Base-by-base conservation (phyloP, 2,888 invertebrate genomes). In the Anorthoa munda region DNA sequence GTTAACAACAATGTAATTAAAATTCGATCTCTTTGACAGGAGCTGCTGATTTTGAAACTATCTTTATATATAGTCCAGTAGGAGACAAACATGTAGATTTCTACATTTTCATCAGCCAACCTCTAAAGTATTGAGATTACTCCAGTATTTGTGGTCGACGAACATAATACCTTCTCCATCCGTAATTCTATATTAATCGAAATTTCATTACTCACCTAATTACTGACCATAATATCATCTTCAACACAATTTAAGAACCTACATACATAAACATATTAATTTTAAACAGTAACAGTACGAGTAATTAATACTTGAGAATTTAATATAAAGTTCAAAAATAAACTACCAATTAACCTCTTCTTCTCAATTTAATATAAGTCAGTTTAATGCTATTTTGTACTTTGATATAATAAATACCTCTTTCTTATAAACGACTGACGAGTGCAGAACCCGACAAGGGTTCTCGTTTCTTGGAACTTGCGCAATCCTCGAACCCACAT, bases 371-470 rank as follows among this genome's bases (percentile, higher is more conserved):
- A 66, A 59, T 51, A 51, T 51, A 39, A 17, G 51, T 58, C 13
- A 1, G 17, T 68, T 72, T 77, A 51, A 46, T 65, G 23, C 56
- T 64, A 51, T 67, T 75, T 63, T 56, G 46, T 76, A 61, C 59
- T 56, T 68, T 60, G 58, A 17, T 68, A 39, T 51, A 82, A 66
- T 72, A 66, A 45, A 53, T 46, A 26, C 56, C 48, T 61, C 48
- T 66, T 67, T 56, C 53, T 68, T 71, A 53, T 60, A 71, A 78
- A 60, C 50, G 58, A 58, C 48, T 83, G 67, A 83, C 76, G 61
- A 76, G 61, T 71, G 56, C 80, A 79, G 56, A 66, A 65, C 17
- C 48, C 65, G 69, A 72, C 67, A 59, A 61, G 79, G 76, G 72
- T 79, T 55, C 46, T 31, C 55, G 53, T 67, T 70, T 67, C 75